These are phyloP conservation scores for Scaptomyza reducta DNA, from an alignment of 2,888 invertebrate species.

Conservation along the genomic window DNA sequence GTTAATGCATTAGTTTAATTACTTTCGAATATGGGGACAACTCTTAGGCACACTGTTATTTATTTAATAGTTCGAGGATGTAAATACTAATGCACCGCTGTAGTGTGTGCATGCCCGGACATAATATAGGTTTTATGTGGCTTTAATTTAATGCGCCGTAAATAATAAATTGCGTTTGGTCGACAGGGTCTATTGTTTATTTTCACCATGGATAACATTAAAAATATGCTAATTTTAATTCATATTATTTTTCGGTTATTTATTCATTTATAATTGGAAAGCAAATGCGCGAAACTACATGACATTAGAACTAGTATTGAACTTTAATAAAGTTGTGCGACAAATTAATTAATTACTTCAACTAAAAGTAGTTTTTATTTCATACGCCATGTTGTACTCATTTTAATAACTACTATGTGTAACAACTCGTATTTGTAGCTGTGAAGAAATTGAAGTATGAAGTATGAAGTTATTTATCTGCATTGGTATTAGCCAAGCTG, in stretches of 20 bases:
- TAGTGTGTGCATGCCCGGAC: not conserved
- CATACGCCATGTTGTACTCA: constrained; percentile 20
- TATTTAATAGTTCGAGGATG: constrained; percentile 2
- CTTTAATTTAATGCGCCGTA: constrained; percentile 64
- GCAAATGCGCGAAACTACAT: not conserved
- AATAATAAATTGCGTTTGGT: constrained; percentile 62
- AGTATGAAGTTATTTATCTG: constrained; percentile 27
- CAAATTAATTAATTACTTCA: not conserved
- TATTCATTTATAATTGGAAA: constrained; percentile 29
- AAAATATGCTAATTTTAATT: constrained; percentile 74
- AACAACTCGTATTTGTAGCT: constrained; percentile 13
- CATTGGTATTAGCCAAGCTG: constrained; percentile 55
- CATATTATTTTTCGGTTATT: constrained; percentile 45
- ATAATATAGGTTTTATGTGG: constrained; percentile 50
- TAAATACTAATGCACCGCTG: constrained; percentile 4
- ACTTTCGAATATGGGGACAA: not conserved
- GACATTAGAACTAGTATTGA: not conserved
- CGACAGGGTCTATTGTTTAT: constrained; percentile 44
- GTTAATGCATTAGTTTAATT: not conserved
- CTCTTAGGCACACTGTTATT: not conserved
- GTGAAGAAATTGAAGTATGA: no score
- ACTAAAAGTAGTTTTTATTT: not conserved
- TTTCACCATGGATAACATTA: constrained; percentile 70
- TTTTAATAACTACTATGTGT: constrained; percentile 31
- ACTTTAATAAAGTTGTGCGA: not conserved